Evolutionary conservation across 2,888 invertebrate genomes (phyloP), one percentile per base, ranked within the genome.

Genomic region (Tiliacea citrago): DNA sequence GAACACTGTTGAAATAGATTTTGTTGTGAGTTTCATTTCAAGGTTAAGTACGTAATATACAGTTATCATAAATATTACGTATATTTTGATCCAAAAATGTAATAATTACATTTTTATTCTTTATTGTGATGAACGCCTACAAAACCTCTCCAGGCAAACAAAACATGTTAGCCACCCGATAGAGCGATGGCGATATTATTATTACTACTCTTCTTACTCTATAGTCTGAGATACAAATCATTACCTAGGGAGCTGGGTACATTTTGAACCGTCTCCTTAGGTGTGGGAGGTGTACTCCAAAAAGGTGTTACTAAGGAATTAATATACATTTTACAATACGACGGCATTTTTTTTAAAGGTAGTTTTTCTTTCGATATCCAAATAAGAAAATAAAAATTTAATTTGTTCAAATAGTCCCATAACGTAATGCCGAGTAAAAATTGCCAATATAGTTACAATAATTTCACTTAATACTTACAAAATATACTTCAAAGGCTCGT

Each of bases 401-500:
- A 53, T 47, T 66, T 70, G 62, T 79, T 79, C 82, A 82, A 83
- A 81, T 75, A 83, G 81, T 81, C 77, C 79, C 85, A 83, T 77
- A 84, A 8, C 10, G n/a, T 80, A 80, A 80, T 68, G 79, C 73
- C 65, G 68, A 75, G 66, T 81, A 81, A 74, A 73, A 74, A 62
- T 63, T 75, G 75, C 86, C 79, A 81, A 79, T 82, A 74, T 73
- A 80, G 58, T 77, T 86, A 85, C 57, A 78, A 82, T 82, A 69
- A 77, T 75, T 79, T 77, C 73, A 68, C 74, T 81, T 77, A 76
- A 68, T 75, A 80, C 76, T 85, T 87, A 86, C 73, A 86, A 85
- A 89, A 84, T 74, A 82, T 85, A 87, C 77, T 82, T 84, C 29
- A 29, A 29, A 2, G 29, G 29, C 29, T 29, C 29, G 29, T 29